Conservation (phyloP, 2,888 invertebrate genomes). For the Amitus sp. region DNA sequence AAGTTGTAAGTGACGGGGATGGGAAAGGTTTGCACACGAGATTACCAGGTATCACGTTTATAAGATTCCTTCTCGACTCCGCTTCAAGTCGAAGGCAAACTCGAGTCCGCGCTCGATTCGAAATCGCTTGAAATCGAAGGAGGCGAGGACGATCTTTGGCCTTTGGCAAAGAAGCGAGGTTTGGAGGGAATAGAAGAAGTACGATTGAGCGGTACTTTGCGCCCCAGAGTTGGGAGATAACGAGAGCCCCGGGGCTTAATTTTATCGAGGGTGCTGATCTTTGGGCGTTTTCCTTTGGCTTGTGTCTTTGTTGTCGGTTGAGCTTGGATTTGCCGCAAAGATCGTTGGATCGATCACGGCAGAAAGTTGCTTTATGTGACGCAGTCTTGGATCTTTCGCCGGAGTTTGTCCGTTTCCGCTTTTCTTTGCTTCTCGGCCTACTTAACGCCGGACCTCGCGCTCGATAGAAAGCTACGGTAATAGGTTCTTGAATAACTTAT, state of each 20-base stretch:
- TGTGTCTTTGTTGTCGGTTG: too few species aligned
- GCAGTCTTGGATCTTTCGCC: too few species aligned
- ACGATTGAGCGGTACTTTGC: slow-evolving; percentile 38
- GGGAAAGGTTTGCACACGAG: slow-evolving; percentile 63
- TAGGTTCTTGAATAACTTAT: slow-evolving; percentile 21
- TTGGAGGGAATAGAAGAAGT: slow-evolving; percentile 46
- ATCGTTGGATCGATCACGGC: too few species aligned
- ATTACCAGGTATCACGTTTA: slow-evolving; percentile 65
- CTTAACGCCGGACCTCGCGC: slow-evolving; percentile 22
- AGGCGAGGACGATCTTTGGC: slow-evolving; percentile 8
- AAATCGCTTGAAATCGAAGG: not conserved
- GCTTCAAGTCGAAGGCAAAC: slow-evolving; percentile 47
- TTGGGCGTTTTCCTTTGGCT: too few species aligned
- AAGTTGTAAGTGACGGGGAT: slow-evolving; percentile 57
- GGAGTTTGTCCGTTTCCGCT: not conserved
- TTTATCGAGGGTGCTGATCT: too few species aligned
- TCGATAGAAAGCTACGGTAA: slow-evolving; percentile 16
- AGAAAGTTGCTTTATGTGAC: too few species aligned
- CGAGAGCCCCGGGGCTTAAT: too few species aligned
- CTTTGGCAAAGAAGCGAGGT: slow-evolving; percentile 43
- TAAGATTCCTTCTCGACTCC: slow-evolving; percentile 60
- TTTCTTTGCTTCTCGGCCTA: slow-evolving; percentile 8
- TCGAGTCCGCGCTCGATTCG: not conserved
- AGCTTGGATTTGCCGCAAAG: too few species aligned
- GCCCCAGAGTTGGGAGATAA: too few species aligned